Conservation (phyloP, 2,888 invertebrate genomes). For the Melanotus villosus region DNA sequence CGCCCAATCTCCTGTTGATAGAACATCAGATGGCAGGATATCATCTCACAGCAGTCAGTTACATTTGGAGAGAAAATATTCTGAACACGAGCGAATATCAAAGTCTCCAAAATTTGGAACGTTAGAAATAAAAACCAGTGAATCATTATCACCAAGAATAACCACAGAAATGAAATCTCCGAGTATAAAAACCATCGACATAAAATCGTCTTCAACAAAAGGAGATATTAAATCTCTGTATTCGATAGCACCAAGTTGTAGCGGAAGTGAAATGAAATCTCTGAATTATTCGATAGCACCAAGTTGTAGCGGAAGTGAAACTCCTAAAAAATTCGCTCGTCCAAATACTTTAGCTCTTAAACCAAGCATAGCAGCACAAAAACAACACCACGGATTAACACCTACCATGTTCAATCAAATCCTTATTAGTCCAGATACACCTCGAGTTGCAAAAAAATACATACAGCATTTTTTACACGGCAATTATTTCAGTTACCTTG, state of each 20-base stretch:
- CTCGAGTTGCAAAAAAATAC: constrained; percentile 89
- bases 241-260: too few relatives aligned
- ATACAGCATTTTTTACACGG: constrained; percentile 92
- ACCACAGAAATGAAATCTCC: constrained; percentile 38
- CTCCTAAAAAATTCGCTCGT: constrained; percentile 80
- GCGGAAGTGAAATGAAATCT: too few relatives aligned
- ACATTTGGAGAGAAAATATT: constrained; percentile 12
- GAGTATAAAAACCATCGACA: constrained; percentile 32
- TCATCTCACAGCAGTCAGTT: background rate
- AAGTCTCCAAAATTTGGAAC: constrained; percentile 50
- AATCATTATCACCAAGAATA: too few relatives aligned
- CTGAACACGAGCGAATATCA: constrained; percentile 30
- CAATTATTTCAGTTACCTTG: constrained; percentile 92
- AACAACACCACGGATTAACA: constrained; percentile 86
- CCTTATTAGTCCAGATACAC: constrained; percentile 92
- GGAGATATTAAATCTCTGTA: constrained; percentile 51
- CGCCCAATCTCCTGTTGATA: background rate
- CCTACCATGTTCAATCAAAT: constrained; percentile 87
- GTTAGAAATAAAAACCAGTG: constrained; percentile 50
- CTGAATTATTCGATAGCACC: constrained; percentile 30
- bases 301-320: constrained; percentile 63
- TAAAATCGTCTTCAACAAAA: constrained; percentile 46
- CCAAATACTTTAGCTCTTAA: constrained; percentile 88
- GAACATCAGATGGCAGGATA: background rate
- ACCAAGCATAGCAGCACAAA: constrained; percentile 86